Conservation (phyloP, 1,140 invertebrate genomes). For the Drosophila grimshawi region DNA sequence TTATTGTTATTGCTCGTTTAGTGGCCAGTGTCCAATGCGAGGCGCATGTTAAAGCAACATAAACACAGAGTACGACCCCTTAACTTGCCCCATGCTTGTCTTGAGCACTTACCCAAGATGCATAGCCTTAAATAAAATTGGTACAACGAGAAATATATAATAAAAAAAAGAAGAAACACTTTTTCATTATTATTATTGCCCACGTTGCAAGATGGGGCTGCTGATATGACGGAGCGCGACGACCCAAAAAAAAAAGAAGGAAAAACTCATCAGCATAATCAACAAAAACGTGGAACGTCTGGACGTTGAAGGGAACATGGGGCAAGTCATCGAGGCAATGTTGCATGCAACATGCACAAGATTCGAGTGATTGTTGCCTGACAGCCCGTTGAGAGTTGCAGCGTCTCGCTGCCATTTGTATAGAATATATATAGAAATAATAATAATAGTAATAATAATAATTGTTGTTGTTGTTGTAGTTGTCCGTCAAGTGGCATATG, state of each 20-base stretch:
- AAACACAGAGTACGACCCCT: conserved; percentile 34
- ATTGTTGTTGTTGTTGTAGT: conserved; percentile 6
- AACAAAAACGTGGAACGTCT: conserved; percentile 20
- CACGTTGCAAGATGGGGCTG: conserved; percentile 53
- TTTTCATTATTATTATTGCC: conserved; percentile 59
- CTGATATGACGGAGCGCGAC: conserved; percentile 43
- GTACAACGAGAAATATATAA: conserved; percentile 1
- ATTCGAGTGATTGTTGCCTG: conserved; percentile 58
- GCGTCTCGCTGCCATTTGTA: not conserved
- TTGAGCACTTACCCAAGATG: conserved; percentile 41
- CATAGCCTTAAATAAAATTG: conserved; percentile 28
- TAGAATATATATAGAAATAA: conserved; percentile 9
- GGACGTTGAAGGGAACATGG: not conserved
- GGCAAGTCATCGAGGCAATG: conserved; percentile 14
- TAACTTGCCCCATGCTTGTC: conserved; percentile 15
- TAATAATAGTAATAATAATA: conserved; percentile 8
- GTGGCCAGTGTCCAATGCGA: conserved; percentile 31
- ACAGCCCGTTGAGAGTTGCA: conserved; percentile 42
- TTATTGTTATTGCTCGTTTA: conserved; percentile 27
- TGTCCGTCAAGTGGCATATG: conserved; percentile 17
- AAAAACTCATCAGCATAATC: conserved; percentile 57
- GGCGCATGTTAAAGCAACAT: conserved; percentile 50
- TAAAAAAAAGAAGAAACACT: conserved; percentile 25
- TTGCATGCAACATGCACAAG: conserved; percentile 61
- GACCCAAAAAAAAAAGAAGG: conserved; percentile 34